Evolutionary conservation across 2,113 vertebrate species (phyloP), one percentile per base, ranked within the genome.

Genomic region (Scortum barcoo): DNA sequence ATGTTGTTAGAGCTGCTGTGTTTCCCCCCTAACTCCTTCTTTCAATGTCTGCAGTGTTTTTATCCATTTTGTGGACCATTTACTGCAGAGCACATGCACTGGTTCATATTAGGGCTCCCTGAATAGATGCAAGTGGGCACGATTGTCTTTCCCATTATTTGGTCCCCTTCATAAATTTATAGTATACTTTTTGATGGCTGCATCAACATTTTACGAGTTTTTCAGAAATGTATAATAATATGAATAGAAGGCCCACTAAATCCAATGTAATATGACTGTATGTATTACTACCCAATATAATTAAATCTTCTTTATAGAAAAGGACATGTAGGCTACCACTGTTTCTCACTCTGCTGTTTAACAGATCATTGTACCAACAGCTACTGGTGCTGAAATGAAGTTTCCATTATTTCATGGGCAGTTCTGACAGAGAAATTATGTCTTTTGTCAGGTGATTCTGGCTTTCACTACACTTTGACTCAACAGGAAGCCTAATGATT

Each of bases 1-100:
- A 48, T 54, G 74, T 81, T 78, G 46, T 78, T 77, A 36, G 28
- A 82, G 73, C 65, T 33, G n/a, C 22, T 63, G 54, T 77, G 26
- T 67, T 72, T 60, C 46, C 22, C 22, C 8, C 33, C 28, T 57
- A 61, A 71, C 77, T 19, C 36, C 28, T 9, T n/a, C 28, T 85
- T 71, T 65, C 10, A 71, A 60, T 46, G 36, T 48, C 9, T 19
- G 30, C 16, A 14, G n/a, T 24, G 14, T 53, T 50, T 75, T 20
- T n/a, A 44, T 30, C 17, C 16, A 33, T 30, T 70, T 40, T 48
- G 78, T 20, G 12, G 38, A 28, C 51, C 17, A 30, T 86, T 75
- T 82, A 65, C 19, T 28, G 20, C 38, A 19, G 28, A 20, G 22
- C n/a, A 30, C 38, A 53, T 61, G 4, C 4, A 24, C 33, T 67